Conservation (phyloP, 2,888 invertebrate genomes). For the Ferdinandea cuprea region DNA sequence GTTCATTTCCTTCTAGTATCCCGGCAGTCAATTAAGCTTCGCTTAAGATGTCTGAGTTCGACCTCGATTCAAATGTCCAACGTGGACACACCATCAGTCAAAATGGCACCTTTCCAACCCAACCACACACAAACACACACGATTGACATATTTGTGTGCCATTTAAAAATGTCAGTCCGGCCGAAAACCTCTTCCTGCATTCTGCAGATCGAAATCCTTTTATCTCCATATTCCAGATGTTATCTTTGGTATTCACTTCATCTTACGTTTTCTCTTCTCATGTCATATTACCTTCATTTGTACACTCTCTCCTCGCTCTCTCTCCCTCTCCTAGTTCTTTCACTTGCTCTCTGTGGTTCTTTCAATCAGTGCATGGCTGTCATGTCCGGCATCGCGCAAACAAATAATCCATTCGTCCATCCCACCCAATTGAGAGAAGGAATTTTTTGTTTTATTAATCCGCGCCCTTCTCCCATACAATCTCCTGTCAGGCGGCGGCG, state of each 20-base stretch:
- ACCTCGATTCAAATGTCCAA: background rate
- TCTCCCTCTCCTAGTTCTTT: conserved; percentile 27
- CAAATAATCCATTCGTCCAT: conserved; percentile 57
- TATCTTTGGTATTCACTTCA: conserved; percentile 65
- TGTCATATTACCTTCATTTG: conserved; percentile 4
- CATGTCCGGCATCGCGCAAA: conserved; percentile 64
- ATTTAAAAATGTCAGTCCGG: conserved; percentile 63
- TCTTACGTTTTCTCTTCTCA: conserved; percentile 16
- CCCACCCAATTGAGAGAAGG: conserved; percentile 45
- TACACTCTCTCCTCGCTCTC: background rate
- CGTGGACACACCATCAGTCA: background rate
- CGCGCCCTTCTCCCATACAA: background rate
- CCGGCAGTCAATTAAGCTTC: too few species aligned
- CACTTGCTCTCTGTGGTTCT: too few species aligned
- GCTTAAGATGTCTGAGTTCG: too few species aligned
- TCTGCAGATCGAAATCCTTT: conserved; percentile 61
- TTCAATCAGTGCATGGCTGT: conserved; percentile 68
- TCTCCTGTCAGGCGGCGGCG: too few species aligned
- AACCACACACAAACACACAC: conserved; percentile 9
- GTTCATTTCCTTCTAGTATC: too few species aligned
- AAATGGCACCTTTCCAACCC: background rate
- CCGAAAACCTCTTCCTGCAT: conserved; percentile 63
- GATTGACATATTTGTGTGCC: conserved; percentile 60
- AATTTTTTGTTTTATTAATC: conserved; percentile 59
- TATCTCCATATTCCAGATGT: conserved; percentile 66